phyloP scores from a whole-genome alignment of 2,113 vertebrate genomes.

The Charina bottae region DNA sequence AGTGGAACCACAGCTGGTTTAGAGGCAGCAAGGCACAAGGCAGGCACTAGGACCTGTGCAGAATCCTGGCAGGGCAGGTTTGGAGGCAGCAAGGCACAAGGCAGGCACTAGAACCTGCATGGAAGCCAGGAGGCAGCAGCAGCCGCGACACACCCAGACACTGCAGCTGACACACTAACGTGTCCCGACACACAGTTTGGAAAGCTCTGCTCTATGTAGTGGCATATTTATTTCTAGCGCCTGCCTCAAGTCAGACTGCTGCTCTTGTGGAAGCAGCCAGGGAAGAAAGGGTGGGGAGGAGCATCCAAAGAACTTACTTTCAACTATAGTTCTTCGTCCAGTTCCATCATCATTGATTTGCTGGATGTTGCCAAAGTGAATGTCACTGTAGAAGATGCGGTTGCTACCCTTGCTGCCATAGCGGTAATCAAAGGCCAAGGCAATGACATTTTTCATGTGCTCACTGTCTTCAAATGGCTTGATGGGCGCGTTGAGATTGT shows the following conservation, averaged over 20 bases:
- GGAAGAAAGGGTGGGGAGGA: not conserved
- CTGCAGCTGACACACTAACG: too few species aligned
- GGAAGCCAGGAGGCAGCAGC: too few species aligned
- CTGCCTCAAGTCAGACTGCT: not conserved
- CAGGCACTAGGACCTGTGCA: too few species aligned
- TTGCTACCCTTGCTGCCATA: constrained; percentile 84
- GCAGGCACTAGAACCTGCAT: too few species aligned
- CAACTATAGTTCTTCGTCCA: constrained; percentile 88
- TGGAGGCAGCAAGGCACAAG: too few species aligned
- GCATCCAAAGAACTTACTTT: constrained; percentile 80
- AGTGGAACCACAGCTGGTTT: too few species aligned
- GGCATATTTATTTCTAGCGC: not conserved
- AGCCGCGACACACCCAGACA: too few species aligned
- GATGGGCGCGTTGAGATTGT: constrained; percentile 93
- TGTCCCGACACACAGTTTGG: too few species aligned
- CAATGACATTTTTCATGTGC: constrained; percentile 98
- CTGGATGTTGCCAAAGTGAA: constrained; percentile 99
- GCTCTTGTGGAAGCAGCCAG: not conserved
- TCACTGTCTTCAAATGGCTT: constrained; percentile 96
- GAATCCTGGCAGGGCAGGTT: too few species aligned
- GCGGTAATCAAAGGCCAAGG: constrained; percentile 92
- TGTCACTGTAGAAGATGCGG: constrained; percentile 97
- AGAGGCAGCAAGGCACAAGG: too few species aligned
- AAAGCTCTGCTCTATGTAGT: too few species aligned
- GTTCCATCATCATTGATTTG: constrained; percentile 93